Evolutionary conservation across 2,113 vertebrate species (phyloP), one percentile per base, ranked within the genome.

Genomic region (Cyprinodon brontotheroides): DNA sequence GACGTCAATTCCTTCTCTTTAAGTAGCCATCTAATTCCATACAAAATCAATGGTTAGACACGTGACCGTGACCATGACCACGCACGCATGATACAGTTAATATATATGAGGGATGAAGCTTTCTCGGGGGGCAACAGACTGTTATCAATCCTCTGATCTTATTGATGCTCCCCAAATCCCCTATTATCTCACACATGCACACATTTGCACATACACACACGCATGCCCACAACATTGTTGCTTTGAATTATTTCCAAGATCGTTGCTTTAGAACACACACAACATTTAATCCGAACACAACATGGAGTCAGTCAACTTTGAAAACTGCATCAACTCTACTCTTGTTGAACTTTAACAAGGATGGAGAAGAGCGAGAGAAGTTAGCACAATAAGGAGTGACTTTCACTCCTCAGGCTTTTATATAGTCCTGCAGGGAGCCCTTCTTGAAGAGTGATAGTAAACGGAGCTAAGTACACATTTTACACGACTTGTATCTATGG

Each of bases 161-260:
- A 53, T 68, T 68, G 72, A 75, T 62, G 69, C 81, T 82, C 68
- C 50, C 60, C 50, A 45, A 79, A 70, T 11, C 13, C 60, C 53
- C 65, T 17, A 43, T 4, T 59, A 15, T n/a, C 53, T 17, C 39
- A 66, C 70, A 68, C 41, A 62, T 70, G 66, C 61, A 38, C 62
- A 53, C 60, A 45, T 29, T 29, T 29, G 29, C 53, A 70, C 74
- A 75, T 72, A 79, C 68, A 57, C 11, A 17, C 61, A 62, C 74
- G 72, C 14, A 22, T 15, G n/a, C 70, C 66, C 70, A 80, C 68
- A 79, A 78, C 66, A 65, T 68, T 78, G 73, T 82, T 81, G 74
- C 86, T 92, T 89, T 92, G 87, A 92, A 89, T 86, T 57, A 50
- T 0, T 29, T 83, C 90, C 89, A 90, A 87, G 45, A 80, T 39